phyloP scores from a whole-genome alignment of 2,113 vertebrate genomes.

The Henicopernis longicauda region DNA sequence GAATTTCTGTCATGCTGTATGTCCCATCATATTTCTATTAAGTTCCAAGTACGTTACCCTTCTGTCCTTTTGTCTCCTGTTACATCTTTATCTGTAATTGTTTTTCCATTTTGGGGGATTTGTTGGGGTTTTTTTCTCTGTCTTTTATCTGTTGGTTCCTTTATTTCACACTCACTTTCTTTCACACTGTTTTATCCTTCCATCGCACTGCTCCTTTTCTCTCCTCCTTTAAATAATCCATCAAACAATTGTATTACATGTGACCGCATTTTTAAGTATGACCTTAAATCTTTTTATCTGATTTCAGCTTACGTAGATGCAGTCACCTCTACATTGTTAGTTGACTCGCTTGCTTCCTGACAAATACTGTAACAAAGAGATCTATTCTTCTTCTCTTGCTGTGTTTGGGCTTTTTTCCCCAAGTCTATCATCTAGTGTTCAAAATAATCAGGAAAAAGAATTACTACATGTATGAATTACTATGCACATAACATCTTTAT shows the following conservation, averaged over 20 bases:
- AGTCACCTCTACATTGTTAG: not conserved
- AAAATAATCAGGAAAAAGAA: not conserved
- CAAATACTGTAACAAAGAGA: not conserved
- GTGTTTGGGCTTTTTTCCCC: not conserved
- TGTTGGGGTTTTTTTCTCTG: not conserved
- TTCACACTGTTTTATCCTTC: not conserved
- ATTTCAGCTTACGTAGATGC: not conserved
- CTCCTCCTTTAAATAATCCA: slow-evolving; percentile 13
- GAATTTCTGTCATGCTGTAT: not conserved
- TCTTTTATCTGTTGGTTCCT: not conserved
- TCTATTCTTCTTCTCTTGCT: not conserved
- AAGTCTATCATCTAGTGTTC: not conserved
- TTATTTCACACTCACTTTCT: not conserved
- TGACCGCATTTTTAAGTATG: not conserved
- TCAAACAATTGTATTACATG: not conserved
- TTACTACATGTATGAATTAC: not conserved
- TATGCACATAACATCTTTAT: not conserved
- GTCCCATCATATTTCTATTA: not conserved
- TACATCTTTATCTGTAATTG: not conserved
- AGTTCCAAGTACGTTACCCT: not conserved
- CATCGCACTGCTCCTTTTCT: not conserved
- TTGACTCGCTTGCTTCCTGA: not conserved
- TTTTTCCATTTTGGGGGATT: not conserved
- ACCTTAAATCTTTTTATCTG: not conserved
- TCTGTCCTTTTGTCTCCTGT: not conserved